Percentiles rank a stretch among this genome's conserved stretches.
phyloP scores from a whole-genome alignment of 2,888 invertebrate genomes.

The Lasioglossum calceatum region DNA sequence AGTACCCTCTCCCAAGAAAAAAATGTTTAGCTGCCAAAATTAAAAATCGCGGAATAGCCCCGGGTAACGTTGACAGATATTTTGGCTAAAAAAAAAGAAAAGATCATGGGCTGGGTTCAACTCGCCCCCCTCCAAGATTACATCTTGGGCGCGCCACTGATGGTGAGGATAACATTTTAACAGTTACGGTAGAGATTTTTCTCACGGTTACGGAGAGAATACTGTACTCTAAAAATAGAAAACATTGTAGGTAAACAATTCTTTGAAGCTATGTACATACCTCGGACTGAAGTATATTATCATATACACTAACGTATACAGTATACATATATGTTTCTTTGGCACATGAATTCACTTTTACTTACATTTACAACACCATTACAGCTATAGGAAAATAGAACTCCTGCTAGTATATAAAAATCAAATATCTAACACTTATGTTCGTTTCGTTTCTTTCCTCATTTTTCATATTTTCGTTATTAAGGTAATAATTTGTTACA shows the following conservation, averaged over 20 bases:
- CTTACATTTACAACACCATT: constrained; percentile 50
- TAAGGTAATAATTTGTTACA: not conserved
- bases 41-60: no score
- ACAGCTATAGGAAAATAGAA: constrained; percentile 62
- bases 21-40: no score
- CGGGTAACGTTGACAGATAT: no score
- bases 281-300: constrained; percentile 38
- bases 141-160: no score
- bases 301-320: constrained; percentile 44
- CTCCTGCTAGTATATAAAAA: constrained; percentile 34
- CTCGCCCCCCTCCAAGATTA: no score
- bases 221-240: not conserved
- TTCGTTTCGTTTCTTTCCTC: constrained; percentile 9
- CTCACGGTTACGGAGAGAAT: no score
- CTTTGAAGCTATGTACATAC: constrained; percentile 18
- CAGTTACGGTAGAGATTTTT: no score
- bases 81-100: no score
- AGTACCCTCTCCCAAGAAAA: no score
- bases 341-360: constrained; percentile 83
- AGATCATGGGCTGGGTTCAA: no score
- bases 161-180: no score
- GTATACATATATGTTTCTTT: constrained; percentile 74
- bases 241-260: constrained; percentile 22
- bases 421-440: constrained; percentile 39
- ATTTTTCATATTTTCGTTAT: not conserved